phyloP scores from a whole-genome alignment of 2,888 invertebrate species.

The Digitonthophagus gazella region DNA sequence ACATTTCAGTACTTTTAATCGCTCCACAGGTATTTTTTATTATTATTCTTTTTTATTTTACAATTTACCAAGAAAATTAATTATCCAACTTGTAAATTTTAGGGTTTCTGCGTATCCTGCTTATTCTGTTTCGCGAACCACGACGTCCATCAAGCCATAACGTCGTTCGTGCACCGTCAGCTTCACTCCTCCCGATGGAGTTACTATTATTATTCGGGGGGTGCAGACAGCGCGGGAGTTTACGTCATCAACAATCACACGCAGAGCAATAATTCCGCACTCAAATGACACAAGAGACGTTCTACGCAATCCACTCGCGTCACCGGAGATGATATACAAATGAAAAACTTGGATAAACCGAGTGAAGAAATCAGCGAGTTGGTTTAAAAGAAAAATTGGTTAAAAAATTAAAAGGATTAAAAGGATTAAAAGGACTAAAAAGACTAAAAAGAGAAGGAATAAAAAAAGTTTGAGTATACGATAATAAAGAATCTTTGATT shows the following conservation, averaged over 20 bases:
- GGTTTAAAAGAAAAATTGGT: slow-evolving; percentile 12
- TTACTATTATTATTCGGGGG: slow-evolving; percentile 40
- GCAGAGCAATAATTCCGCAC: slow-evolving; percentile 40
- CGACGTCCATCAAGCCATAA: slow-evolving; percentile 62
- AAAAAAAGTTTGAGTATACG: too few species aligned
- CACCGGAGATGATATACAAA: slow-evolving; percentile 24
- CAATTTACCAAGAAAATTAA: not conserved
- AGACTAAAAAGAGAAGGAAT: too few species aligned
- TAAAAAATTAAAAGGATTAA: not conserved
- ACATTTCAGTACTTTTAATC: slow-evolving; percentile 64
- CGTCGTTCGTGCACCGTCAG: slow-evolving; percentile 51
- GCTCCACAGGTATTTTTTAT: slow-evolving; percentile 76
- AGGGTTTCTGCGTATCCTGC: slow-evolving; percentile 70
- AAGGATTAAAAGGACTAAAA: not conserved
- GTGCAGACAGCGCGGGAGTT: slow-evolving; percentile 44
- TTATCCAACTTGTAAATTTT: slow-evolving; percentile 31
- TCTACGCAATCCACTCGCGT: slow-evolving; percentile 31
- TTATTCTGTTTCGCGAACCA: slow-evolving; percentile 76
- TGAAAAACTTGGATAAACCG: slow-evolving; percentile 22
- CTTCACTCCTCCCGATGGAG: slow-evolving; percentile 41
- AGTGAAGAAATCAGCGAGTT: slow-evolving; percentile 26
- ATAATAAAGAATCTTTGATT: too few species aligned
- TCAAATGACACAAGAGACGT: slow-evolving; percentile 41
- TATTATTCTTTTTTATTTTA: slow-evolving; percentile 15
- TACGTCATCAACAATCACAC: slow-evolving; percentile 44